Conservation (phyloP, 2,113 vertebrate species). For the Puntigrus tetrazona region DNA sequence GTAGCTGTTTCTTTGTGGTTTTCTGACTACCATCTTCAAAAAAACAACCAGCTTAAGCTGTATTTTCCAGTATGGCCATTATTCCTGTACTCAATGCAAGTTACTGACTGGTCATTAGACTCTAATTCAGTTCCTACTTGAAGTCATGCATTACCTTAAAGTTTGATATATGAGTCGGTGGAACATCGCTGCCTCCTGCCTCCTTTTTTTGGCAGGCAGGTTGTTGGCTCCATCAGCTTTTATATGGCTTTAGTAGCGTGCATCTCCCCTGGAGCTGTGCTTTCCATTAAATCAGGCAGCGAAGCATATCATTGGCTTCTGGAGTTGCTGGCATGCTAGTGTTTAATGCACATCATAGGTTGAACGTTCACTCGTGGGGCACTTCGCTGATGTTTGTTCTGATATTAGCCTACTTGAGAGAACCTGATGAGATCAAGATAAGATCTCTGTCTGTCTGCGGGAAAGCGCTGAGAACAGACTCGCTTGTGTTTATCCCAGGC, state of each 20-base stretch:
- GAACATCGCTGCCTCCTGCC: conserved; percentile 17
- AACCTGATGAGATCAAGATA: conserved; percentile 46
- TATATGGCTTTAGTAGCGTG: conserved; percentile 29
- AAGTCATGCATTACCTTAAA: conserved; percentile 3
- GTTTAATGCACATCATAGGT: conserved; percentile 47
- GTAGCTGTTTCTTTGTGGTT: neutral
- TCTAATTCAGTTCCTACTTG: neutral
- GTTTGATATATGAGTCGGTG: neutral
- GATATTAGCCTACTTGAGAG: conserved; percentile 16
- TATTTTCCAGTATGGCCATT: neutral
- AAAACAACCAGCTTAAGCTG: neutral
- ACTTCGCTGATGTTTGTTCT: conserved; percentile 16
- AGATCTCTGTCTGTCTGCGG: conserved; percentile 8
- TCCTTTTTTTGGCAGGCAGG: conserved; percentile 42
- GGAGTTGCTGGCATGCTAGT: conserved; percentile 33
- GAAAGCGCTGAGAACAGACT: neutral
- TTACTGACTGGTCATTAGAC: neutral
- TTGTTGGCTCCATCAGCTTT: conserved; percentile 28
- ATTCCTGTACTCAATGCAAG: neutral
- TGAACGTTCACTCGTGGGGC: conserved; percentile 22
- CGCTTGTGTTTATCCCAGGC: conserved; percentile 10
- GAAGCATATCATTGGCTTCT: conserved; percentile 47
- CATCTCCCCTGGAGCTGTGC: conserved; percentile 30
- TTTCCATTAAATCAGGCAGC: conserved; percentile 51
- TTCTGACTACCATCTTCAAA: neutral